Percentiles rank a stretch among this genome's conserved stretches.
phyloP scores from a whole-genome alignment of 2,113 vertebrate genomes.

The Oxyura jamaicensis region DNA sequence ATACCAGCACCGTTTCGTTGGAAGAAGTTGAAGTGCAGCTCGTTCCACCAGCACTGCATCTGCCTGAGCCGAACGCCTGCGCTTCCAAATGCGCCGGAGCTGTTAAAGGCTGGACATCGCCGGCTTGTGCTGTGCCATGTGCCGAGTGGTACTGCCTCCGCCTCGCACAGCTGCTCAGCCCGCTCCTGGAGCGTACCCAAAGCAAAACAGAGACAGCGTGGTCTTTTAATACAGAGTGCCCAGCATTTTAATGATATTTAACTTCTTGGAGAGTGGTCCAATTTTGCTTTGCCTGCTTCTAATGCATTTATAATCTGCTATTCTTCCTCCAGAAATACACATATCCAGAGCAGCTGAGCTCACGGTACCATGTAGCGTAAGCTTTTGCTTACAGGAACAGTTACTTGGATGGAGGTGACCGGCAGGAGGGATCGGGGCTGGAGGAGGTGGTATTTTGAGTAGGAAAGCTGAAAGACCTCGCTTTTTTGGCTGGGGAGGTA shows the following conservation, averaged over 20 bases:
- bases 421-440: neutral
- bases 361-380: neutral
- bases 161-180: neutral
- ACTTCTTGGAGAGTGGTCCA: neutral
- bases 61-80: accelerated
- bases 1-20: accelerated
- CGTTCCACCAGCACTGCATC: accelerated
- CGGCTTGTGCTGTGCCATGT: neutral
- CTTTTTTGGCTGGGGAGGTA: neutral
- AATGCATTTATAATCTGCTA: neutral
- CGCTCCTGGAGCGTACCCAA: neutral
- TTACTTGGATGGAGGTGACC: neutral
- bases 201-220: neutral
- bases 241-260: neutral
- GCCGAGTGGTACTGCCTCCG: neutral
- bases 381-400: neutral
- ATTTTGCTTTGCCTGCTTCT: neutral
- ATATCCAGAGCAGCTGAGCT: neutral
- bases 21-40: neutral
- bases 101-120: accelerated
- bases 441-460: neutral
- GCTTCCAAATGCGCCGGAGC: neutral
- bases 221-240: neutral
- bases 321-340: neutral
- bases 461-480: neutral